Evolutionary conservation across 2,888 invertebrate species (phyloP).

Genomic region (Ametastegia equiseti): DNA sequence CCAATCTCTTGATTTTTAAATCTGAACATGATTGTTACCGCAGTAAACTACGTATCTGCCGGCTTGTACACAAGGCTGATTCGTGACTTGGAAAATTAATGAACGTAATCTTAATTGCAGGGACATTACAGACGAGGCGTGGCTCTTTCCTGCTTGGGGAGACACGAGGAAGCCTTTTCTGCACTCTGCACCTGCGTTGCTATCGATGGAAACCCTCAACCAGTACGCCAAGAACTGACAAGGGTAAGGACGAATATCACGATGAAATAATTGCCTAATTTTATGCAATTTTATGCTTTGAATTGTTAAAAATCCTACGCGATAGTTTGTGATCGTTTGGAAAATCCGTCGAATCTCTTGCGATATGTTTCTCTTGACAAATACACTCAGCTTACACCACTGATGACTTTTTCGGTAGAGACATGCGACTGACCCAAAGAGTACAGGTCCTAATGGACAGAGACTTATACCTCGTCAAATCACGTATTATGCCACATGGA

Average conservation of each 20-base stretch:
- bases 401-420: constrained; percentile 63
- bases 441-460: background rate
- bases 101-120: constrained; percentile 67
- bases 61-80: background rate
- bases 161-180: constrained; percentile 80
- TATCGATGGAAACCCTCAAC: constrained; percentile 77
- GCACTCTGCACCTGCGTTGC: constrained; percentile 79
- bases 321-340: background rate
- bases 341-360: constrained; percentile 12
- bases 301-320: too few species aligned
- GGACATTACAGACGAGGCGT: constrained; percentile 79
- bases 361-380: constrained; percentile 51
- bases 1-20: constrained; percentile 13
- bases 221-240: constrained; percentile 77
- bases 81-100: background rate
- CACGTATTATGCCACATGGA: background rate
- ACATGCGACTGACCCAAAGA: constrained; percentile 67
- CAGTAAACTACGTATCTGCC: too few species aligned
- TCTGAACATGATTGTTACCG: background rate
- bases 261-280: background rate
- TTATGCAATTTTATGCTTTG: too few species aligned
- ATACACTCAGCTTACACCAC: constrained; percentile 49
- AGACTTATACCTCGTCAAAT: background rate
- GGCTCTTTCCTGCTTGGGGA: constrained; percentile 77
- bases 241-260: constrained; percentile 72